Evolutionary conservation across 2,797 vertebrate genomes (phyloP), one percentile per base, ranked within the genome.

Genomic region (Sarcoramphus papa): DNA sequence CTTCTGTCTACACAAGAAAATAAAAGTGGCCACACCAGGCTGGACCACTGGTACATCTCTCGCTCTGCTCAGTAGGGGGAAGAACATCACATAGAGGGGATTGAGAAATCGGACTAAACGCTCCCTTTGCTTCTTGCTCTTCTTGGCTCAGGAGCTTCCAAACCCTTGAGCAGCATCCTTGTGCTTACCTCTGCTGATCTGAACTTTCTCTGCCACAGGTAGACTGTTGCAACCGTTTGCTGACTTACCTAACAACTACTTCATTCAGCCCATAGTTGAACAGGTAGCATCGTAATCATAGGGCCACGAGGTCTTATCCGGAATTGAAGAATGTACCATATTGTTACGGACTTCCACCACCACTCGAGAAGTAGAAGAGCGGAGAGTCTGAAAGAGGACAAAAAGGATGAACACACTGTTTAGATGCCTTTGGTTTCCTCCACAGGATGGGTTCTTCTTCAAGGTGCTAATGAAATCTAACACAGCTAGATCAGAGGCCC

Each of bases 41-140:
- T 86, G 91, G 37, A 40, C 48, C 37, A 35, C 69, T 75, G 86
- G 27, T 18, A 37, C 31, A 45, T 18, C 22, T 59, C 45, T 57
- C 2, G 0, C 53, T 53, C 18, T 60, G n/a, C 37, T 73, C 47
- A 14, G 19, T 25, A 69, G 17, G 25, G 78, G 47, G 35, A 82
- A 35, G 21, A 89, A 18, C 7, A 43, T 47, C 81, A 25, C 37
- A 16, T 10, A 65, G 33, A 53, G 31, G 5, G 7, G 51, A 27
- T 0, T 28, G 43, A 59, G 27, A 65, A 65, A 56, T 50, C 12
- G 53, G 50, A 30, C 21, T 59, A 21, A 82, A 73, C 0, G 0
- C 19, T 65, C 24, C 5, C 2, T 64, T 53, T 57, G 11, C 20
- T 68, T 84, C 62, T 37, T 75, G 30, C 7, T 43, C 27, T 40